phyloP scores from a whole-genome alignment of 2,888 invertebrate genomes.

The Drosophila quinaria region DNA sequence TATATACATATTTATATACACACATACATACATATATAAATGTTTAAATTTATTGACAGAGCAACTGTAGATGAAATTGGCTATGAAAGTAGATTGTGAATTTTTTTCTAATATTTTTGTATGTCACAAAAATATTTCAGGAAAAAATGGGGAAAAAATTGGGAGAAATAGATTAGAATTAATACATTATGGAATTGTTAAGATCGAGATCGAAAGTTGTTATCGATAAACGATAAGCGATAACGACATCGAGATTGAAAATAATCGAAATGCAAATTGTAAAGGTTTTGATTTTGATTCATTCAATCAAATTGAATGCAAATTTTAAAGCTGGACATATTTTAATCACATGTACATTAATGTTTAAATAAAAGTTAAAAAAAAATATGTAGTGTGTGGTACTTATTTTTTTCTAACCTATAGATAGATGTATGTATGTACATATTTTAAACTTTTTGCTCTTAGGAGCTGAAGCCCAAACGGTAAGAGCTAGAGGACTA shows the following conservation, averaged over 20 bases:
- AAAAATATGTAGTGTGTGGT: conserved; percentile 1
- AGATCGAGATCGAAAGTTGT: conserved; percentile 7
- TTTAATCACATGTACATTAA: conserved; percentile 30
- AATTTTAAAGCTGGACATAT: conserved; percentile 27
- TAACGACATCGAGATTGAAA: neutral
- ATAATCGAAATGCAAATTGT: conserved; percentile 15
- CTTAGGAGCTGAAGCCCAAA: neutral
- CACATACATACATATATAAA: neutral
- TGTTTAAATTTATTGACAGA: conserved; percentile 17
- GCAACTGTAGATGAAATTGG: conserved; percentile 15
- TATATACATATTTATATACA: conserved; percentile 16
- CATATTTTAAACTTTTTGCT: too few species aligned
- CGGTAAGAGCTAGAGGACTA: too few species aligned
- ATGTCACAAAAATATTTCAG: conserved; percentile 18
- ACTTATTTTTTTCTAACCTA: neutral
- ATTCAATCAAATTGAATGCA: conserved; percentile 55
- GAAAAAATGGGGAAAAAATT: neutral
- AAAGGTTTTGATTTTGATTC: conserved; percentile 27
- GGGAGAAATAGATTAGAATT: conserved; percentile 1
- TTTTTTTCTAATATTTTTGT: conserved; percentile 44
- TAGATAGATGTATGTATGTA: too few species aligned
- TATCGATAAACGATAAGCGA: neutral
- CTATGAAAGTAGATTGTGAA: conserved; percentile 15
- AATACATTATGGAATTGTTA: conserved; percentile 22
- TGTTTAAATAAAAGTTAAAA: conserved; percentile 40